Base-by-base conservation (phyloP, 2,113 vertebrate genomes). In the Gavialis gangeticus region DNA sequence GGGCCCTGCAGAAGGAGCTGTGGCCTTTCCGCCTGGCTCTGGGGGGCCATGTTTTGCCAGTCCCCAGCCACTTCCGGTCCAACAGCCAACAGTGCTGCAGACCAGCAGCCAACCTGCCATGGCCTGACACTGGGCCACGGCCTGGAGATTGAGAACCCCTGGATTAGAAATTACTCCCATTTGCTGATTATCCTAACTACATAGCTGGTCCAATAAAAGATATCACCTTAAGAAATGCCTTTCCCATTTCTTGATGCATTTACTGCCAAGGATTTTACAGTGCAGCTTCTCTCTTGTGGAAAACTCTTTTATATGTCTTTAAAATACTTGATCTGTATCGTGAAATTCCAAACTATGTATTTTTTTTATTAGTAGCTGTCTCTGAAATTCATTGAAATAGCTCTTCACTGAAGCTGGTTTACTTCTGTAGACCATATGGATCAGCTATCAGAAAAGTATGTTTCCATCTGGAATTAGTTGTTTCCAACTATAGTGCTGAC, bases 361-460 rank as follows among this genome's bases (percentile, higher is more conserved):
- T 76, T 88, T 11, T 79, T 81, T 60, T 14, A 14, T 15, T 75
- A 18, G 21, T 75, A 77, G 22, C 3, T 55, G 12, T 34, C 88
- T 79, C 58, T 56, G 17, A 84, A 59, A 66, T 46, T 69, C 2
- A 7, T 10, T 69, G 55, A 5, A 91, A 14, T 25, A 25, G 14
- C 37, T 88, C 18, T 15, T 84, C 7, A 1, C 3, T 24, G 78
- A 19, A 83, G 10, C 11, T 27, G 75, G 37, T 14, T 4, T 84
- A 75, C 6, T 54, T 63, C 37, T 82, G 6, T 2, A 64, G 34
- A 64, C 24, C 55, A n/a, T 28, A 9, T 1, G 2, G 4, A 82
- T 58, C 66, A 80, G 1, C 22, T 55, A 34, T 14, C 25, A 77
- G 69, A 85, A 3, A n/a, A 71, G 17, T 0, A 0, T 34, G 11